Conservation (phyloP, 2,797 vertebrate genomes). For the Toxotes lorentzi region DNA sequence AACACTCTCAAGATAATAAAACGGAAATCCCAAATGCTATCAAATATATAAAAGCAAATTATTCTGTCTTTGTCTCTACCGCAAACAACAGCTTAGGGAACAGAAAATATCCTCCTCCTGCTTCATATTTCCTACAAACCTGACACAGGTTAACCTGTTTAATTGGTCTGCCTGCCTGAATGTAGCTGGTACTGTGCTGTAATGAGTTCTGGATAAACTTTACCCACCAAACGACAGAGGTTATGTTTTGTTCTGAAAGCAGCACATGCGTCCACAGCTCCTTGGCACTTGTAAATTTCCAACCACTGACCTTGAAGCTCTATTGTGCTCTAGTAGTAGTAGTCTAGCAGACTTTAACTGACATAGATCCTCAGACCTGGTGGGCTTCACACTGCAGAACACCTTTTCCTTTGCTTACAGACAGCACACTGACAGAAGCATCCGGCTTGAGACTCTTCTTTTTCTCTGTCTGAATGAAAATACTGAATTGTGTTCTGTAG, state of each 20-base stretch:
- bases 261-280: slow-evolving; percentile 23
- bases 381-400: not conserved
- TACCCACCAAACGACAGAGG: not conserved
- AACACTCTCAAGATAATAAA: not conserved
- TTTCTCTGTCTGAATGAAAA: not conserved
- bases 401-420: slow-evolving; percentile 1
- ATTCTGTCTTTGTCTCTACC: not conserved
- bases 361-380: slow-evolving; percentile 3
- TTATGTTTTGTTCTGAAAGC: slow-evolving; percentile 27
- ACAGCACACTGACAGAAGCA: slow-evolving; percentile 4
- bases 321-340: slow-evolving; percentile 10
- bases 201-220: slow-evolving; percentile 28
- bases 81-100: not conserved
- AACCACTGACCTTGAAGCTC: slow-evolving; percentile 48
- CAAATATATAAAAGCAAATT: not conserved
- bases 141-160: not conserved
- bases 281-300: slow-evolving; percentile 18
- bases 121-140: not conserved
- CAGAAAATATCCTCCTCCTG: not conserved
- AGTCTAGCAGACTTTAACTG: slow-evolving; percentile 22
- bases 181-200: not conserved
- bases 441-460: not conserved
- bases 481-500: not conserved
- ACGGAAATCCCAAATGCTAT: slow-evolving; percentile 20
- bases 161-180: not conserved